Percentiles rank a stretch among this genome's conserved stretches.
phyloP scores from a whole-genome alignment of 2,888 invertebrate species.

The Notodonta dromedarius region DNA sequence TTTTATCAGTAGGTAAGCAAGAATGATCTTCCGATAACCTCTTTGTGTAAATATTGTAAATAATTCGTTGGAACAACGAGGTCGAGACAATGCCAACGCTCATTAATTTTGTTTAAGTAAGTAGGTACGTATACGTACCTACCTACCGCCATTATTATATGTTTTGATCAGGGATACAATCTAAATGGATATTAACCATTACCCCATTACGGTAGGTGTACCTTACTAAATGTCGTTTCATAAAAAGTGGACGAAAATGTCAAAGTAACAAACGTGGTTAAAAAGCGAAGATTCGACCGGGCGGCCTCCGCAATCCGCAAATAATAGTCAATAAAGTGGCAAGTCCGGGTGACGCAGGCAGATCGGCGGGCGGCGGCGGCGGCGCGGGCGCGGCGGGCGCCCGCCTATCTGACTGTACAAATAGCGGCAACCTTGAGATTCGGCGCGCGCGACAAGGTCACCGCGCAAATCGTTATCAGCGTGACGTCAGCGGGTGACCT shows the following conservation, averaged over 20 bases:
- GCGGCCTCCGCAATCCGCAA: slow-evolving; percentile 67
- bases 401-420: slow-evolving; percentile 78
- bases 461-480: slow-evolving; percentile 82
- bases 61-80: neutral
- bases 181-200: neutral
- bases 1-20: neutral
- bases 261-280: slow-evolving; percentile 37
- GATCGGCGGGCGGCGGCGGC: slow-evolving; percentile 46
- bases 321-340: slow-evolving; percentile 70
- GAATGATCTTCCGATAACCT: slow-evolving; percentile 1
- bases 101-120: neutral
- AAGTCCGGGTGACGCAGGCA: slow-evolving; percentile 72
- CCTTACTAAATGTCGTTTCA: neutral
- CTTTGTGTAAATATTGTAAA: neutral
- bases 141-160: no score
- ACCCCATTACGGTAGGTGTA: slow-evolving; percentile 14
- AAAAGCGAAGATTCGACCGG: slow-evolving; percentile 52
- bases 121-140: neutral
- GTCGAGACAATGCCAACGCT: neutral
- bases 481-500: slow-evolving; percentile 81
- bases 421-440: slow-evolving; percentile 82
- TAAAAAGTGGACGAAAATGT: slow-evolving; percentile 19
- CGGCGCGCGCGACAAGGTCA: slow-evolving; percentile 82
- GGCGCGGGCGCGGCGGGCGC: slow-evolving; percentile 55
- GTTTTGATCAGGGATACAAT: neutral